These are phyloP conservation scores for Molossus alvarezi DNA, from an alignment of 2,797 vertebrate species.

Conservation along the genomic window DNA sequence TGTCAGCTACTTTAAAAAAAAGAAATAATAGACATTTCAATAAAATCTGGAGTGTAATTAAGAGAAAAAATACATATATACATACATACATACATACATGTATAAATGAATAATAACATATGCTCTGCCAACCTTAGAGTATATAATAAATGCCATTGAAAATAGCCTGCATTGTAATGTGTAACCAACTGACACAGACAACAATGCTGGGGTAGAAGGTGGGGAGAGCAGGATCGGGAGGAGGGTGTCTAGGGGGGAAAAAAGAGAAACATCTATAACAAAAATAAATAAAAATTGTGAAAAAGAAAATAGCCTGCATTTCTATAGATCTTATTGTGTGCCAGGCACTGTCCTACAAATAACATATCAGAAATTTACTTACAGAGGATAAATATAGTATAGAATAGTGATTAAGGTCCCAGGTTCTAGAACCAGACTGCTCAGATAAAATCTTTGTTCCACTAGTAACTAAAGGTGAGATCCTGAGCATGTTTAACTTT, in stretches of 20 bases:
- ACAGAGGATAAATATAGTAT: neutral
- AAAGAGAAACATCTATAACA: no score
- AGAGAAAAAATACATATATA: constrained; percentile 33
- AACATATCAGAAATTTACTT: constrained; percentile 42
- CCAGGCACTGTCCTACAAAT: constrained; percentile 39
- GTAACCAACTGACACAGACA: no score
- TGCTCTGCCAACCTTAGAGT: neutral
- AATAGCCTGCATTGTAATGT: neutral
- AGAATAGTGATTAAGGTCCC: neutral
- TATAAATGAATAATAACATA: neutral
- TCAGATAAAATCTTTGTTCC: constrained; percentile 11
- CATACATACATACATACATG: neutral
- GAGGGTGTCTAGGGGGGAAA: no score
- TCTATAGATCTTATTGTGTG: neutral
- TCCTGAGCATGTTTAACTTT: constrained; percentile 8
- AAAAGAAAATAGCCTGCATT: neutral
- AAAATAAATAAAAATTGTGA: no score
- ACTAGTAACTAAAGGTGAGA: constrained; percentile 39
- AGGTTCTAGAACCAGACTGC: neutral
- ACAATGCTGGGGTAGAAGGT: no score
- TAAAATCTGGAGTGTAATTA: constrained; percentile 21
- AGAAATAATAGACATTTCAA: neutral
- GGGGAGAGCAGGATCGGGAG: no score
- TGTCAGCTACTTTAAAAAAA: neutral
- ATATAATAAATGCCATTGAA: constrained; percentile 44